Conservation (phyloP, 1,140 invertebrate genomes). For the Aphis gossypii region DNA sequence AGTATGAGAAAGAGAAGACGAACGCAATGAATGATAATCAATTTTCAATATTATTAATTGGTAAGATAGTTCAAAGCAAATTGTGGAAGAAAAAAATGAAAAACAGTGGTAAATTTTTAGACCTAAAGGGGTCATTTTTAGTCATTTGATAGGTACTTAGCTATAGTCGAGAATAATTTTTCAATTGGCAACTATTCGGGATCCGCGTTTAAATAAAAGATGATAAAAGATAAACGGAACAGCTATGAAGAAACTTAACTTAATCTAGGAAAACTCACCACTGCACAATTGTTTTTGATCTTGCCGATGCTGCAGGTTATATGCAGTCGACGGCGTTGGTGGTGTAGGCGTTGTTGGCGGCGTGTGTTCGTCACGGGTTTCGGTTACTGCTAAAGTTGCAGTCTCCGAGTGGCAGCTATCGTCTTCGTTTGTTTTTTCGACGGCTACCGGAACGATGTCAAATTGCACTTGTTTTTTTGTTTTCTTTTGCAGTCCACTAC, state of each 20-base stretch:
- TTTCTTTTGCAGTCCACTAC: slow-evolving; percentile 59
- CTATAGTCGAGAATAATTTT: background rate
- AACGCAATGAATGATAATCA: too few species aligned
- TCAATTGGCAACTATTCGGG: background rate
- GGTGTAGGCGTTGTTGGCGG: background rate
- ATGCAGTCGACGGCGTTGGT: background rate
- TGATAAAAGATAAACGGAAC: background rate
- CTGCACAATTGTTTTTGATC: background rate
- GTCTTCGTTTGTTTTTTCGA: background rate
- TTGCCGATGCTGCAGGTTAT: background rate
- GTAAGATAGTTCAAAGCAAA: too few species aligned
- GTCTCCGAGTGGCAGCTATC: background rate
- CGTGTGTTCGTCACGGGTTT: background rate
- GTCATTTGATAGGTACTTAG: background rate
- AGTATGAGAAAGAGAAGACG: too few species aligned
- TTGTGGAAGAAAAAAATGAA: too few species aligned
- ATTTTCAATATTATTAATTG: too few species aligned
- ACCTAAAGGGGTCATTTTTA: background rate
- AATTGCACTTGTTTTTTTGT: slow-evolving; percentile 53
- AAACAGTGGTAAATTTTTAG: too few species aligned
- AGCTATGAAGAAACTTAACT: background rate
- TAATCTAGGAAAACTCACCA: background rate
- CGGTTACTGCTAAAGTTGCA: background rate
- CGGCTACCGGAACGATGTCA: slow-evolving; percentile 37
- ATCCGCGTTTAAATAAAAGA: background rate